Evolutionary conservation across 2,113 vertebrate genomes (phyloP), one percentile per base, ranked within the genome.

Genomic region (Myotis brandtii): DNA sequence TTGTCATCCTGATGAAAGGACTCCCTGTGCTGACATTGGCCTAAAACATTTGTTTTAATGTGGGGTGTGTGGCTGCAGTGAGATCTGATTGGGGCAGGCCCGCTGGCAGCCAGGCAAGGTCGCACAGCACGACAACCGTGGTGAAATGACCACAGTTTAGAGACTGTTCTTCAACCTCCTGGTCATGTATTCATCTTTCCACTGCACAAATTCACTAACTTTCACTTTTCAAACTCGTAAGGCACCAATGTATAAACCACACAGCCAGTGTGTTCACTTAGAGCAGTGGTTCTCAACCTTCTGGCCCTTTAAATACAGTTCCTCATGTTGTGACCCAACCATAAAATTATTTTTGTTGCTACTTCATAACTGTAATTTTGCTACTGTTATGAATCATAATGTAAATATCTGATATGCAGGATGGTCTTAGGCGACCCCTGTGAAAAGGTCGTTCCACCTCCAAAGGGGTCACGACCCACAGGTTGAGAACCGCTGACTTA

Each of bases 1-100:
- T 91, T 87, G 69, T 89, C 54, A 64, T 77, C 80, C 59, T 70
- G 76, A 89, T 85, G 81, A 93, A 97, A 96, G 86, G 66, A 64
- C 46, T 64, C 81, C 56, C 20, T 93, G 66, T 89, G 75, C 95
- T 93, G 23, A 84, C 13, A 0, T 70, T 91, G 82, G 59, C 70
- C 52, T 56, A 48, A 54, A 34, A 67, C 18, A 48, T 85, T 56
- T 95, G 67, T 66, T 82, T 95, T 69, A 84, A 59, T 40, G 20
- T 66, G 43, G 37, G 56, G 37, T n/a, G 21, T 27, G 89, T 23
- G 59, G 64, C 66, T 30, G 18, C 3, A 48, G 18, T 37, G 67
- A 93, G 64, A 56, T 76, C 43, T 76, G 76, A 92, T 30, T 40
- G 34, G 72, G 32, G 40, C 37, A 69, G 79, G 64, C 84, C 70